Percentiles rank a stretch among this genome's conserved stretches.
Evolutionary conservation across 2,888 invertebrate species (phyloP).

Genomic region (Argyresthia albistria): DNA sequence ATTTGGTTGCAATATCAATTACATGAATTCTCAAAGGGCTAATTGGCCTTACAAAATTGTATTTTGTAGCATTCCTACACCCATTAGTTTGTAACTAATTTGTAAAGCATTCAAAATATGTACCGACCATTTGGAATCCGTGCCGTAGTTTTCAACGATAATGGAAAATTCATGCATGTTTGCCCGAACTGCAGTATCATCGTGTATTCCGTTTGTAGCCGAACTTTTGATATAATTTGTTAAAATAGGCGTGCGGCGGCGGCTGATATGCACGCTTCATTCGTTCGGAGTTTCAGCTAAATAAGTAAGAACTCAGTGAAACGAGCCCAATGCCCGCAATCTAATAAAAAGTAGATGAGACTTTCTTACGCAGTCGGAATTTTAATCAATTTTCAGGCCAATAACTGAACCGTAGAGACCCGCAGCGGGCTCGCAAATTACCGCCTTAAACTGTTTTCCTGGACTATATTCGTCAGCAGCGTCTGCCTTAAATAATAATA

Average conservation of each 20-base stretch:
- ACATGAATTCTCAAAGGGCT: too few relatives aligned
- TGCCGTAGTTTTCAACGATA: not conserved
- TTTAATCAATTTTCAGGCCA: constrained; percentile 66
- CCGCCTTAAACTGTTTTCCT: constrained; percentile 36
- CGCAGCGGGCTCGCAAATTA: constrained; percentile 47
- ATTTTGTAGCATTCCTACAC: too few relatives aligned
- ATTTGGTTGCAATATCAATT: too few relatives aligned
- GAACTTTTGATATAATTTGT: not conserved
- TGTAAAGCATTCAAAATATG: too few relatives aligned
- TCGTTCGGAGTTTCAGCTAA: constrained; percentile 1
- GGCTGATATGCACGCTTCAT: not conserved
- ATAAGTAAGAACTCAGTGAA: constrained; percentile 28
- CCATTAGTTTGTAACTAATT: too few relatives aligned
- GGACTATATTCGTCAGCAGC: constrained; percentile 41
- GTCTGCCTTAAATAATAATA: constrained; percentile 35
- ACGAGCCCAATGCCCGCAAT: constrained; percentile 31
- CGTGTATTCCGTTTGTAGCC: not conserved
- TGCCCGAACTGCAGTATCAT: not conserved
- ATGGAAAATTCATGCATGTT: not conserved
- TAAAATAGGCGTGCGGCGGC: too few relatives aligned
- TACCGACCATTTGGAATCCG: not conserved
- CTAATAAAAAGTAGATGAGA: constrained; percentile 50
- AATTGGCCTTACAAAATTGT: too few relatives aligned
- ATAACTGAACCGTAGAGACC: constrained; percentile 37
- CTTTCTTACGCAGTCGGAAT: constrained; percentile 52